A percentile compares a stretch with the other conserved stretches of the same genome.
These are phyloP conservation scores for Hanleya hanleyi DNA, from an alignment of 2,888 invertebrate genomes.

Conservation along the genomic window DNA sequence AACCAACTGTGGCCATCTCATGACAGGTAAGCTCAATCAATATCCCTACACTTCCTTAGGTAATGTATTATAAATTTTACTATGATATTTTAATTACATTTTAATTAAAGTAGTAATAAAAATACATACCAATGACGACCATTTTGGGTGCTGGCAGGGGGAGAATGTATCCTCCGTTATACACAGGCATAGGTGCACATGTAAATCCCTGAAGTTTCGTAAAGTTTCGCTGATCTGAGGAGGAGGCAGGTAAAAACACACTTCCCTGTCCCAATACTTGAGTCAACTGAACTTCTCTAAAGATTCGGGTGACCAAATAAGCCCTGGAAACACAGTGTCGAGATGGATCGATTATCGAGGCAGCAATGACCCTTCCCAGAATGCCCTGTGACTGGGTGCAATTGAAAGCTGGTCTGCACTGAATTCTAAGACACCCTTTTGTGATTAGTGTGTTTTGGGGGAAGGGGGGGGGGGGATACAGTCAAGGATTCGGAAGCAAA, in stretches of 20 bases:
- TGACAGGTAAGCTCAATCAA: too few relatives aligned
- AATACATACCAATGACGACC: conserved; percentile 2
- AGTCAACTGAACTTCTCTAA: too few relatives aligned
- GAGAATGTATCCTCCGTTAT: conserved; percentile 2
- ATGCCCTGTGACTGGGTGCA: not conserved
- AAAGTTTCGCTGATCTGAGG: too few relatives aligned
- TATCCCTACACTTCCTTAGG: too few relatives aligned
- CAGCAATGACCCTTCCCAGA: not conserved
- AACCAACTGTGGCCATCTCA: too few relatives aligned
- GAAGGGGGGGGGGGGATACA: not conserved
- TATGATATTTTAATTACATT: too few relatives aligned
- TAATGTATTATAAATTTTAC: too few relatives aligned
- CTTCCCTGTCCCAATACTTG: not conserved
- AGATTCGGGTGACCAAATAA: not conserved
- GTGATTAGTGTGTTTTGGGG: too few relatives aligned
- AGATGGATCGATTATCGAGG: not conserved
- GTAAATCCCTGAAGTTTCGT: too few relatives aligned
- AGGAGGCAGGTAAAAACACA: too few relatives aligned
- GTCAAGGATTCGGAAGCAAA: not conserved
- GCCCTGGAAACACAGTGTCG: not conserved
- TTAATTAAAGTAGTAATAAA: too few relatives aligned
- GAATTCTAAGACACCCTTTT: not conserved
- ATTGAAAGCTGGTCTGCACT: not conserved
- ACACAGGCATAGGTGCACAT: not conserved
- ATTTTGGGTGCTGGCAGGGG: not conserved